Evolutionary conservation across 2,113 vertebrate genomes (phyloP), one percentile per base, ranked within the genome.

Genomic region (Vicugna pacos): DNA sequence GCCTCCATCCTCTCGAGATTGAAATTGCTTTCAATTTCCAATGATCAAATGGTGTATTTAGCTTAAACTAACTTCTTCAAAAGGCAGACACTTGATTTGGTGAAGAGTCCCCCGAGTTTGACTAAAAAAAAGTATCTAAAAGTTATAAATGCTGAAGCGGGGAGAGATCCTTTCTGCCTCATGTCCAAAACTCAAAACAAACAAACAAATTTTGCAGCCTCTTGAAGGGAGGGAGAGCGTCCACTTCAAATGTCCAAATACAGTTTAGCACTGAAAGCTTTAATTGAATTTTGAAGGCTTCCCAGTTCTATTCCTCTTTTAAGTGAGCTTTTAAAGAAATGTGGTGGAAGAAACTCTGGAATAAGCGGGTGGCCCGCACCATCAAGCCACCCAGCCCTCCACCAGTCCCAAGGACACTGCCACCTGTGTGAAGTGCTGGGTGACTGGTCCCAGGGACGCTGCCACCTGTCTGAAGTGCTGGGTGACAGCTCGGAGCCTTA

Each of bases 141-240:
- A 56, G 30, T 52, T 9, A 15, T 0, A 13, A 12, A 22, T 0
- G 6, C 54, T 5, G 8, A 42, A 4, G 30, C 10, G 0, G 20
- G 48, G 38, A 8, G 8, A 15, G 11, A 1, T 0, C 15, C 6
- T 72, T 54, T 60, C 24, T 26, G 30, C 3, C 5, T n/a, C 5
- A 0, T 1, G 9, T 10, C 28, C 12, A 14, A 30, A 38, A 13
- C 5, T 16, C 79, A n/a, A 42, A 15, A 24, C 65, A 24, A 8
- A 35, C 35, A 35, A 35, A 50, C 52, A 64, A 19, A 13, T 6
- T 13, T 10, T n/a, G 14, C 50, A 24, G 5, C 6, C 32, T 46
- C 30, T 42, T 7, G 7, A 6, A 13, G 16, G 38, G 13, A 79
- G 9, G 17, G 12, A 26, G 48, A 86, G 15, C 17, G 4, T 1